Conservation (phyloP, 2,113 vertebrate genomes). For the Fulmarus glacialis region DNA sequence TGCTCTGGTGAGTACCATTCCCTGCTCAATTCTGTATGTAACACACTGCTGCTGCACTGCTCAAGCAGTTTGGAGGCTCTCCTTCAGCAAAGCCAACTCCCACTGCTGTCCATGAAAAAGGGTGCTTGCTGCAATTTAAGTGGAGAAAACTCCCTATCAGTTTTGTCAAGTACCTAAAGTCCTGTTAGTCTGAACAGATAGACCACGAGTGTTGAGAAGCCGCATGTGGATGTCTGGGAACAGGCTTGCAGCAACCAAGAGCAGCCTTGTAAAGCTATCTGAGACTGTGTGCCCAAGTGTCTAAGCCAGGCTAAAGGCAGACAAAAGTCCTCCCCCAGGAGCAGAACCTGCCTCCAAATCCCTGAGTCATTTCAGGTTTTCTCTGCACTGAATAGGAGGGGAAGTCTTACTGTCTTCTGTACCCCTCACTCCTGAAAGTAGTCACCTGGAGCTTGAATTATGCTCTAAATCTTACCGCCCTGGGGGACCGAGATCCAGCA, state of each 20-base stretch:
- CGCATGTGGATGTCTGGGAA: not conserved
- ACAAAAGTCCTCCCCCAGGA: not conserved
- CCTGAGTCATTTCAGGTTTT: not conserved
- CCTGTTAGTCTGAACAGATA: not conserved
- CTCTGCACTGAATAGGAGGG: not conserved
- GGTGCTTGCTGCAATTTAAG: not conserved
- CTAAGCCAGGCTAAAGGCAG: not conserved
- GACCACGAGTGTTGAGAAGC: not conserved
- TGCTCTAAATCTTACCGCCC: not conserved
- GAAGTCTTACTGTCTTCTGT: not conserved
- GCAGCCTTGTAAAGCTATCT: not conserved
- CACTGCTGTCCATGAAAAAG: not conserved
- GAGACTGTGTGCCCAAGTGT: accelerated
- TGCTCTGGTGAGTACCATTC: conserved; percentile 31
- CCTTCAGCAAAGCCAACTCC: not conserved
- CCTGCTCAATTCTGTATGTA: not conserved
- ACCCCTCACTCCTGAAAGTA: not conserved
- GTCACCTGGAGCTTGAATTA: not conserved
- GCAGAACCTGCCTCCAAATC: not conserved
- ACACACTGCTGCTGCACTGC: not conserved
- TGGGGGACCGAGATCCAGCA: not conserved
- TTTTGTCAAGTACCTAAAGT: not conserved
- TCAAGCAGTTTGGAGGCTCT: not conserved
- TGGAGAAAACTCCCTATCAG: not conserved
- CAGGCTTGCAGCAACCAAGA: not conserved